Base-by-base conservation (phyloP, 2,888 invertebrate genomes). In the Drosophila eohydei region DNA sequence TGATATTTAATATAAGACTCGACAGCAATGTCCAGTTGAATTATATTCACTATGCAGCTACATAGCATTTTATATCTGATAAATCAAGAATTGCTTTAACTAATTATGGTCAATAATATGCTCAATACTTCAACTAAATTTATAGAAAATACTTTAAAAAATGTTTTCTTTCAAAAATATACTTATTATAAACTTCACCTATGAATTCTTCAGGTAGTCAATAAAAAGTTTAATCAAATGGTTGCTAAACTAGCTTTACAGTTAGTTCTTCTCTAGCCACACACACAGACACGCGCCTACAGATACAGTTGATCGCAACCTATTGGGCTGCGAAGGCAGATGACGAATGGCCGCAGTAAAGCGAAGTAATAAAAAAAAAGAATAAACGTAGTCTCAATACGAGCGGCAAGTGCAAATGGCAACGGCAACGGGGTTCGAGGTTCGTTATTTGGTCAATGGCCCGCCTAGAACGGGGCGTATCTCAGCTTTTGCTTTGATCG, bases 381-480 rank as follows among this genome's bases (percentile, higher is more conserved):
- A 26, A 56, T n/a, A 59, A 58, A 54, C 38, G 52, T 52, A 46
- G 54, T 32, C 34, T 50, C 30, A 51, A 57, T 62, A 64, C 70
- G 66, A 34, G 51, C 43, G 64, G 54, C 77, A 82, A 82, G 80
- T 82, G 77, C 65, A 51, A 68, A 64, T 72, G 60, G 74, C 63
- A 68, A 68, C 61, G 77, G 64, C 55, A 71, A 52, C 56, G 63
- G 50, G 43, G 62, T 64, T 63, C 60, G 59, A 58, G 69, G 65
- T 81, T 78, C 88, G 73, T 88, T 90, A 86, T 68, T 88, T 87
- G 90, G 90, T 90, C 90, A 89, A 83, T 87, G 90, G 76, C 87
- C 70, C 72, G 84, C 64, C 77, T 63, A 74, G 68, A 80, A 78
- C 43, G 57, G 70, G 74, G 75, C 71, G 78, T 63, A 57, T 56